Evolutionary conservation across 2,888 invertebrate genomes (phyloP).

Genomic region (Diploptera punctata): DNA sequence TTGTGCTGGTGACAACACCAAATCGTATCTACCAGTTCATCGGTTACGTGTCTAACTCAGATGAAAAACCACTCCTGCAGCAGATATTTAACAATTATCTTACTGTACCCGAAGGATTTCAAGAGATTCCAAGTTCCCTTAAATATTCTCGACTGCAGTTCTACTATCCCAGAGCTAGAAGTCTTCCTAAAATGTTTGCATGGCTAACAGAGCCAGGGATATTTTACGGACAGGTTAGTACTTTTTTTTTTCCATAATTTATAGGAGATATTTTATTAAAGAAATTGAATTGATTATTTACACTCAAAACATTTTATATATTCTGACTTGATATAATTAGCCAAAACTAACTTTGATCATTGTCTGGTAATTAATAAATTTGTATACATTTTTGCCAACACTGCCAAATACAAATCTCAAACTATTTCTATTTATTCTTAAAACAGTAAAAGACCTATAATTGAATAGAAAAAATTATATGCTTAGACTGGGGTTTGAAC

Average conservation of each 20-base stretch:
- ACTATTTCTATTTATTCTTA: too few species aligned
- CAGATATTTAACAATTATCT: slow-evolving; percentile 81
- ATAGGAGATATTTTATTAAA: too few species aligned
- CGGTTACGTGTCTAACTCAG: slow-evolving; percentile 70
- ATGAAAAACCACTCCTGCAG: slow-evolving; percentile 81
- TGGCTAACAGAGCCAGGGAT: slow-evolving; percentile 89
- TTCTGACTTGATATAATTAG: too few species aligned
- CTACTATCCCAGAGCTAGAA: slow-evolving; percentile 70
- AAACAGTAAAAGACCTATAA: too few species aligned
- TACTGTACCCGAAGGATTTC: slow-evolving; percentile 67
- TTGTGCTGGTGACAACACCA: slow-evolving; percentile 84
- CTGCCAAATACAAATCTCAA: too few species aligned
- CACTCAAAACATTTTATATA: too few species aligned
- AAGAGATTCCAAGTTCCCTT: slow-evolving; percentile 74
- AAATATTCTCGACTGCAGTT: slow-evolving; percentile 82
- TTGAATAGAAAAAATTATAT: too few species aligned
- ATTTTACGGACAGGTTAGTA: slow-evolving; percentile 74
- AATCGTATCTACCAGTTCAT: slow-evolving; percentile 88
- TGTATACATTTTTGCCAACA: too few species aligned
- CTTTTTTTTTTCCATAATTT: neutral
- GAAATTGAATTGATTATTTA: too few species aligned
- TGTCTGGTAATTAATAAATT: too few species aligned
- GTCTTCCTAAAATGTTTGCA: slow-evolving; percentile 76
- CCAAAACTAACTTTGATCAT: too few species aligned
- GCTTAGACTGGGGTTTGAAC: too few species aligned